Conservation (phyloP, 2,797 vertebrate genomes). For the Myiothlypis chrysogaster region DNA sequence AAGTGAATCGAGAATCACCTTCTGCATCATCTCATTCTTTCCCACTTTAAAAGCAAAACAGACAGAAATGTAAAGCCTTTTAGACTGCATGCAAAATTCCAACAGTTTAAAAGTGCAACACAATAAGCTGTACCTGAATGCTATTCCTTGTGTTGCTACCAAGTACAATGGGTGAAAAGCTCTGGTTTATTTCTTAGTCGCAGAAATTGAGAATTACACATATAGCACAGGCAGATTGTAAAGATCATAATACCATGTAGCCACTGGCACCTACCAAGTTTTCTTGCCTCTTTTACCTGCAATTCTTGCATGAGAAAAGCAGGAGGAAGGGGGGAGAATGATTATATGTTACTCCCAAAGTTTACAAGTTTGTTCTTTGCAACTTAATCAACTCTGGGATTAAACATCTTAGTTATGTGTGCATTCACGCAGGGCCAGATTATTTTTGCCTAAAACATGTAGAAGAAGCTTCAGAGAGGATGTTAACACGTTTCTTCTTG, state of each 20-base stretch:
- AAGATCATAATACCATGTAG: neutral
- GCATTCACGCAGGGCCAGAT: neutral
- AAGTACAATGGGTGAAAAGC: neutral
- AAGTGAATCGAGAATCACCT: constrained; percentile 33
- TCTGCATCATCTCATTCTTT: neutral
- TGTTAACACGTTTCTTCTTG: neutral
- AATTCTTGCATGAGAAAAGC: neutral
- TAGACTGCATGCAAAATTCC: neutral
- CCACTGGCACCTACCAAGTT: neutral
- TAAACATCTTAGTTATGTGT: neutral
- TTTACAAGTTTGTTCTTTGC: neutral
- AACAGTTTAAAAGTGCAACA: neutral
- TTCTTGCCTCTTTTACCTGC: neutral
- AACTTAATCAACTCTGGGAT: neutral
- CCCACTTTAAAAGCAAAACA: neutral
- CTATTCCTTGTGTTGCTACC: neutral
- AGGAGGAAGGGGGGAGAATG: accelerated
- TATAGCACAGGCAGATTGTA: neutral
- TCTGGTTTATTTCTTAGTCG: neutral
- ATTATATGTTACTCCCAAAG: neutral
- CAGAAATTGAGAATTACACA: neutral
- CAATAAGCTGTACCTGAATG: neutral
- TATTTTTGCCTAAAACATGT: neutral
- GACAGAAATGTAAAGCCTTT: neutral
- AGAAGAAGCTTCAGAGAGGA: neutral